Evolutionary conservation across 2,797 vertebrate genomes (phyloP), one percentile per base, ranked within the genome.

Genomic region (Spondyliosoma cantharus): DNA sequence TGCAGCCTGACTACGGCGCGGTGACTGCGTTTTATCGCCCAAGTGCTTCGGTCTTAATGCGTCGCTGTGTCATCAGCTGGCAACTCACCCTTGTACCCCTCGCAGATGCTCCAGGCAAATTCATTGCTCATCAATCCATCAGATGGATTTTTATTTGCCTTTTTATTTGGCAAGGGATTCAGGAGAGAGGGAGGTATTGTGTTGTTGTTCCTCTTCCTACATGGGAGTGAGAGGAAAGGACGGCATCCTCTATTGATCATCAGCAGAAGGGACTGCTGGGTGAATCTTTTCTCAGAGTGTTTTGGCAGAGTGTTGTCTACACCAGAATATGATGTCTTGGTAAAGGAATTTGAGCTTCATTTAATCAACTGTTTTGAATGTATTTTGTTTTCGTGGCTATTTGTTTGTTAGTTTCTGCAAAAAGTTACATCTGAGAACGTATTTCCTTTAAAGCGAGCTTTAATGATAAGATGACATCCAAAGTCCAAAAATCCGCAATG

Each of bases 101-200:
- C 57, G 70, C 84, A 91, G 82, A 88, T 82, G 82, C 83, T 81
- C 74, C 43, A 32, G 37, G 84, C 56, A 87, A 89, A 87, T 89
- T 91, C 79, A 86, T 83, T 90, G 86, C 88, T 92, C 88, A 93
- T 93, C 90, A 90, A 89, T 88, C 88, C 87, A 84, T 90, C 85
- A 87, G 62, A 45, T 64, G 60, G 57, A 64, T 69, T 87, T 91
- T 86, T 87, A 78, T 87, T 86, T 87, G 70, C 53, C 75, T 85
- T 87, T 90, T 92, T 90, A 86, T 91, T 84, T 87, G 63, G n/a
- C 71, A 48, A 82, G 64, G 63, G 76, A 86, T 76, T 84, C 56
- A 66, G 73, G 46, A 48, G 67, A 76, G 75, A 64, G 63, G 61
- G 74, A 73, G 29, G 43, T 74, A 56, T 65, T 71, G 81, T 77